Evolutionary conservation across 2,888 invertebrate genomes (phyloP).

Genomic region (Spilosoma lubricipeda): DNA sequence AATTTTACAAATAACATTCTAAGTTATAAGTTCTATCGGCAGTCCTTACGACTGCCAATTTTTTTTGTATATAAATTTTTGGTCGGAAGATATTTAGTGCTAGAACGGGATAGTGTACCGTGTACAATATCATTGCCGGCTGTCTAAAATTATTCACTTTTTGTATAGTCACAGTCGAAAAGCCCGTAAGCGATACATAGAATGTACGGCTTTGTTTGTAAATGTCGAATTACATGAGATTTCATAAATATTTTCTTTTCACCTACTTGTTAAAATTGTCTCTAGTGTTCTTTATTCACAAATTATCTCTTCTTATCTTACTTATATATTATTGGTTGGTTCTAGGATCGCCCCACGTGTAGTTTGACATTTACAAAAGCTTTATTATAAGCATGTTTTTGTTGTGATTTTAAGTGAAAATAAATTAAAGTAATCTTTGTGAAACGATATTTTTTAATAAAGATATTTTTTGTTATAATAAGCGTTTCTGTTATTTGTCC

Average conservation of each 20-base stretch:
- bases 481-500: constrained; percentile 12
- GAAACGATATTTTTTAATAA: constrained; percentile 70
- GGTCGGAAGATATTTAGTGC: not conserved
- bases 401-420: constrained; percentile 71
- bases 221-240: constrained; percentile 40
- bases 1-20: no score
- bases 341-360: constrained; percentile 10
- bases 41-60: no score
- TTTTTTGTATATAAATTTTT: not conserved
- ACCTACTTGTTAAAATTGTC: not conserved
- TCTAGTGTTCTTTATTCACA: not conserved
- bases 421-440: constrained; percentile 71
- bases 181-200: constrained; percentile 33
- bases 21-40: no score
- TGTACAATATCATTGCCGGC: not conserved
- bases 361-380: constrained; percentile 55
- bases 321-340: not conserved
- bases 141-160: constrained; percentile 34
- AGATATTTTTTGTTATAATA: constrained; percentile 69
- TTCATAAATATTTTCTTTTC: not conserved
- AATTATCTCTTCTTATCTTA: not conserved
- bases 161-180: constrained; percentile 38
- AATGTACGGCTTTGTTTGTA: constrained; percentile 32
- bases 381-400: constrained; percentile 59
- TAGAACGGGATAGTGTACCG: not conserved